Evolutionary conservation across 2,888 invertebrate species (phyloP).

Genomic region (Adelphocoris suturalis): DNA sequence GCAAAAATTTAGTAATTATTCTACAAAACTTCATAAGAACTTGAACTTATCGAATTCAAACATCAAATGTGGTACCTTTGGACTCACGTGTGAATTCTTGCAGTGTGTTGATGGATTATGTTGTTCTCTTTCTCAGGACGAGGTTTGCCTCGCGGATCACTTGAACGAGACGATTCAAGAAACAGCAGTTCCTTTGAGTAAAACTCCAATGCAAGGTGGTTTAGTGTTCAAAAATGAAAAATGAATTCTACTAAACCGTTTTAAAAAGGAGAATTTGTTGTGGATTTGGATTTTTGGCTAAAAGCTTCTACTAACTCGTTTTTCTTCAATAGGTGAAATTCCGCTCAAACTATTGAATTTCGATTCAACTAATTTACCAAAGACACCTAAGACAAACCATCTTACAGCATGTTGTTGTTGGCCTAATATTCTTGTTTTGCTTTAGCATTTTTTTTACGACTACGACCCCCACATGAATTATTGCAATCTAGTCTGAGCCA

Average conservation of each 20-base stretch:
- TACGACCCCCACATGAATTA: too few species aligned
- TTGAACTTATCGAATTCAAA: neutral
- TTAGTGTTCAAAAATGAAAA: neutral
- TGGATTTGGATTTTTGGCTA: neutral
- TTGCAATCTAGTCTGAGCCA: too few species aligned
- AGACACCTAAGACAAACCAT: neutral
- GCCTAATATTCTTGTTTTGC: too few species aligned
- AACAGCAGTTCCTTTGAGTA: neutral
- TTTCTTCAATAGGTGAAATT: neutral
- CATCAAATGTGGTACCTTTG: neutral
- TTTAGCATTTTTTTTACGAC: too few species aligned
- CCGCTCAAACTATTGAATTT: neutral
- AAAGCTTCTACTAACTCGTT: neutral
- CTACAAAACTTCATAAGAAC: too few species aligned
- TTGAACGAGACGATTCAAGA: conserved; percentile 12
- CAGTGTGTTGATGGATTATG: neutral
- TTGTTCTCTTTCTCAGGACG: neutral
- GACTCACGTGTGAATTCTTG: neutral
- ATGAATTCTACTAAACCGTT: neutral
- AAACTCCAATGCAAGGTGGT: neutral
- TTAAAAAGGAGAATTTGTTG: neutral
- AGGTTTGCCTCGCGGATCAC: conserved; percentile 10
- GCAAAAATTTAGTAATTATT: too few species aligned
- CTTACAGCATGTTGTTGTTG: too few species aligned
- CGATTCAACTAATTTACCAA: neutral